phyloP scores from a whole-genome alignment of 1,140 invertebrate genomes.

The Apis dorsata region DNA sequence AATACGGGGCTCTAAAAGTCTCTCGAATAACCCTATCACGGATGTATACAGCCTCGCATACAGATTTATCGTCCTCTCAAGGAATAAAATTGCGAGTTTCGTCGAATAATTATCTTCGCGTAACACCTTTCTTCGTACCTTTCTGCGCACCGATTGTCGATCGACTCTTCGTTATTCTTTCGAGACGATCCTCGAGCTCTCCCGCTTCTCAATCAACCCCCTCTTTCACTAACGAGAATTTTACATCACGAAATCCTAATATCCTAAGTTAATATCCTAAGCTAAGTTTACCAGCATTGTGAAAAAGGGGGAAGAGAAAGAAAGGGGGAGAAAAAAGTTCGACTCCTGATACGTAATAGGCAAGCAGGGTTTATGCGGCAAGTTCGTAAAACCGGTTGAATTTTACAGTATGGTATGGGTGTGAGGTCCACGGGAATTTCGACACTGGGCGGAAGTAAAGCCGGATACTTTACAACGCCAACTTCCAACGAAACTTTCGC shows the following conservation, averaged over 20 bases:
- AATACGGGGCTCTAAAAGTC: conserved; percentile 13
- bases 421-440: conserved; percentile 28
- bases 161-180: conserved; percentile 26
- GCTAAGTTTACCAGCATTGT: background rate
- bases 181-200: background rate
- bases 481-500: conserved; percentile 27
- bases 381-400: conserved; percentile 46
- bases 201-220: too few species aligned
- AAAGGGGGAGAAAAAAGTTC: conserved; percentile 3
- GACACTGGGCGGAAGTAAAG: conserved; percentile 37
- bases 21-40: background rate
- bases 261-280: background rate
- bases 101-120: conserved; percentile 46
- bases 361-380: conserved; percentile 33
- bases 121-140: conserved; percentile 19
- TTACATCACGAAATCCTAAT: background rate
- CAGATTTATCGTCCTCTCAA: conserved; percentile 33
- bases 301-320: background rate
- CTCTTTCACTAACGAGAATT: background rate
- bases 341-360: background rate
- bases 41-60: background rate
- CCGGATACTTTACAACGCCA: conserved; percentile 33
- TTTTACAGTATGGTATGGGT: conserved; percentile 34
- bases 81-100: background rate
- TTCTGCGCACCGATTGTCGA: conserved; percentile 10